phyloP scores from a whole-genome alignment of 2,797 vertebrate species.

The Scarus forsteni region DNA sequence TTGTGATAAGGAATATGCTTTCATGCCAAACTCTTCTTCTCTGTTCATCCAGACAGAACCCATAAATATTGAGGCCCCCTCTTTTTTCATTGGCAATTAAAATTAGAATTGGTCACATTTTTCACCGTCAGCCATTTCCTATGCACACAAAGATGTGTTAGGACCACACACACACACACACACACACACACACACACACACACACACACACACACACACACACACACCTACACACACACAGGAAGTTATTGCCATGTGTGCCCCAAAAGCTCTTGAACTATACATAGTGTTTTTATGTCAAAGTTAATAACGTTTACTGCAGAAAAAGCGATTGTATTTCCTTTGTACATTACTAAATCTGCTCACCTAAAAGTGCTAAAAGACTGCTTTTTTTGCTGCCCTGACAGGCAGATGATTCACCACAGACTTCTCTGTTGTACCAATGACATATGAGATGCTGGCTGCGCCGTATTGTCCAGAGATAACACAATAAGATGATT shows the following conservation, averaged over 20 bases:
- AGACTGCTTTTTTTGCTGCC: conserved; percentile 29
- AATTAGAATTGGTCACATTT: conserved; percentile 82
- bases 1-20: conserved; percentile 81
- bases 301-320: conserved; percentile 22
- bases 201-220: conserved; percentile 19
- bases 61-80: conserved; percentile 72
- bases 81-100: conserved; percentile 77
- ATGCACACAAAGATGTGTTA: conserved; percentile 61
- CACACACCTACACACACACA: conserved; percentile 19
- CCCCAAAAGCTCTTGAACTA: neutral
- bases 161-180: conserved; percentile 40
- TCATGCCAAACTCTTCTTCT: conserved; percentile 71
- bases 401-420: conserved; percentile 62
- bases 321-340: conserved; percentile 15
- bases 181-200: conserved; percentile 18
- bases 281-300: conserved; percentile 15
- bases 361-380: conserved; percentile 29
- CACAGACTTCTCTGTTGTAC: conserved; percentile 51
- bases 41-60: conserved; percentile 70
- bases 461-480: conserved; percentile 52
- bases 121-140: conserved; percentile 81
- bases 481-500: conserved; percentile 60
- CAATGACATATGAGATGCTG: conserved; percentile 61
- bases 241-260: conserved; percentile 24
- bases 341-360: conserved; percentile 28